These are phyloP conservation scores for Temnothorax ravouxi DNA, from an alignment of 2,888 invertebrate genomes.

Conservation along the genomic window DNA sequence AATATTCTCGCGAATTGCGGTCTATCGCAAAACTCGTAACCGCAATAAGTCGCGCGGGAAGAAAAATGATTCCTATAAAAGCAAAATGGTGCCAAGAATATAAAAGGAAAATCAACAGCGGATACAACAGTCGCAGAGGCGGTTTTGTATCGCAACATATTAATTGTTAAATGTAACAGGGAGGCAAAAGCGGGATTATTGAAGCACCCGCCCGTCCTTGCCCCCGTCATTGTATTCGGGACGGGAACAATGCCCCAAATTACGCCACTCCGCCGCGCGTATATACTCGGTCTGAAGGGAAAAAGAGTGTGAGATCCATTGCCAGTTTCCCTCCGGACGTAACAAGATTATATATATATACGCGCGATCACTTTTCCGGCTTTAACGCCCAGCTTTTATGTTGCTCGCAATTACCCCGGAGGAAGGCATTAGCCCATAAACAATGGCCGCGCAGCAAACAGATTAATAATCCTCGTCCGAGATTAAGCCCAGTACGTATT, in stretches of 20 bases:
- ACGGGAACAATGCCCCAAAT: conserved; percentile 64
- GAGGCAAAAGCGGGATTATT: conserved; percentile 11
- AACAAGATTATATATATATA: conserved; percentile 54
- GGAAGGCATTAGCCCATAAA: conserved; percentile 57
- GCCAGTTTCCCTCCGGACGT: conserved; percentile 55
- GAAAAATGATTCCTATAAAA: conserved; percentile 29
- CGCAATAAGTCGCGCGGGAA: conserved; percentile 7
- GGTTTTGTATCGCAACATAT: conserved; percentile 42
- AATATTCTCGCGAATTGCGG: not conserved
- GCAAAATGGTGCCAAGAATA: not conserved
- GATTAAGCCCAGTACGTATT: conserved; percentile 49
- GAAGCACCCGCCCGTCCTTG: conserved; percentile 36
- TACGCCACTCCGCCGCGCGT: conserved; percentile 55
- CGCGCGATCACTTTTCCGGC: conserved; percentile 57
- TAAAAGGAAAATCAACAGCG: not conserved
- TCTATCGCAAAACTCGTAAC: not conserved
- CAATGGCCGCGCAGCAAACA: conserved; percentile 53
- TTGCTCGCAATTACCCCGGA: conserved; percentile 55
- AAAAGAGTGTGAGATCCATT: conserved; percentile 42
- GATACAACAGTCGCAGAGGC: conserved; percentile 3
- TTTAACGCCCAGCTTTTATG: conserved; percentile 56
- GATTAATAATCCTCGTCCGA: conserved; percentile 54
- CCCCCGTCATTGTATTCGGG: conserved; percentile 41
- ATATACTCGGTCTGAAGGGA: conserved; percentile 31
- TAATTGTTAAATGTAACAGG: conserved; percentile 58